Base-by-base conservation (phyloP, 2,888 invertebrate species). In the Drosophila hamatofila region DNA sequence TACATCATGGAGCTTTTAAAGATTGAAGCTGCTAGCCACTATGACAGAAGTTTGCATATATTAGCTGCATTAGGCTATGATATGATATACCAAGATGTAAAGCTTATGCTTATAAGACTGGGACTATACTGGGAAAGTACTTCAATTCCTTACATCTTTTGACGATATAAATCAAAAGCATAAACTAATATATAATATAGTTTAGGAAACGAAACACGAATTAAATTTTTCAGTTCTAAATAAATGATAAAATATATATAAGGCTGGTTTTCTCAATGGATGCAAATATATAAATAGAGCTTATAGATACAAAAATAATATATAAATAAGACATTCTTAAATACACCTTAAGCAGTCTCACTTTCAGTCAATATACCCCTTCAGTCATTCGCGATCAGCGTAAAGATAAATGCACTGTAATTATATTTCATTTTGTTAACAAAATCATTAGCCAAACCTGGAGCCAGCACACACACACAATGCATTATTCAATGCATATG, bases 401-500 rank as follows among this genome's bases (percentile, higher is more conserved):
- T 39, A 46, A 25, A 6, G 44, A 33, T 6, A 39, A 21, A 11
- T 23, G 55, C 35, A 46, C 2, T 44, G 52, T 37, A 66, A 60
- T 65, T 80, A 61, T 56, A 59, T 65, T 71, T 74, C 67, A 71
- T 81, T 89, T 84, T 83, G 84, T 75, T 87, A 87, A 87, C 81
- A 84, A 88, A 86, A 66, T 71, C 48, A 73, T 78, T 37, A 41
- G 16, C n/a, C 51, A 65, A 21, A 18, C 52, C 66, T 37, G 42
- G 16, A 39, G 54, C n/a, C 39, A 33, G 21, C 44, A 44, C 42
- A 55, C 30, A 55, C 30, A 11, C 21, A 42, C 33, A 74, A 86
- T 88, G 83, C 84, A 88, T 83, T 83, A 83, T 83, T 83, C 81
- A 88, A 83, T 83, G 72, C 37, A 33, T 55, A 51, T 8, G 2